phyloP scores from a whole-genome alignment of 2,888 invertebrate species.

The Trichogramma dendrolimi region DNA sequence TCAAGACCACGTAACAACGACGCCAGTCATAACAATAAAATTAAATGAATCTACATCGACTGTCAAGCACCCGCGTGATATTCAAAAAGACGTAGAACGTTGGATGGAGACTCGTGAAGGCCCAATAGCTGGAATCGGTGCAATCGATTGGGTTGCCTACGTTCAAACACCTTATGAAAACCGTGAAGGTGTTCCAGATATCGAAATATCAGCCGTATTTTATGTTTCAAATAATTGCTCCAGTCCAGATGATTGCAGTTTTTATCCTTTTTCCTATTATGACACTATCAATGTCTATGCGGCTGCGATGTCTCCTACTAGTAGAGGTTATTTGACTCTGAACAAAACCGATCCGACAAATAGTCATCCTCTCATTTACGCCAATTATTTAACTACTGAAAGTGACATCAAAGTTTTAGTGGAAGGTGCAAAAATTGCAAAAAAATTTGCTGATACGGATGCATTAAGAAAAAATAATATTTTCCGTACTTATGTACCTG shows the following conservation, averaged over 20 bases:
- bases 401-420: conserved; percentile 62
- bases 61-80: conserved; percentile 36
- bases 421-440: conserved; percentile 59
- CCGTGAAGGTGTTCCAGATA: conserved; percentile 57
- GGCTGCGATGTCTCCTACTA: conserved; percentile 61
- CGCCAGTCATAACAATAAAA: conserved; percentile 40
- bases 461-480: not conserved
- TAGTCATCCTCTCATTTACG: conserved; percentile 69
- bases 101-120: conserved; percentile 56
- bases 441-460: conserved; percentile 53
- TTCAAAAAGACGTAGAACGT: conserved; percentile 47
- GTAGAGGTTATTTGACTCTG: conserved; percentile 61
- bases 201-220: conserved; percentile 57
- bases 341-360: conserved; percentile 67
- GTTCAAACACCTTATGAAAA: conserved; percentile 58
- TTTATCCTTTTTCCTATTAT: conserved; percentile 61
- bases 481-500: not conserved
- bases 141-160: conserved; percentile 59
- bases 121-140: conserved; percentile 49
- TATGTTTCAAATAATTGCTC: conserved; percentile 60
- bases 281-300: conserved; percentile 61
- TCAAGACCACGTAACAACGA: conserved; percentile 51
- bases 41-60: conserved; percentile 34
- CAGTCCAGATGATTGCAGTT: conserved; percentile 52
- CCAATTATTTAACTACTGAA: conserved; percentile 62